Percentiles rank a stretch among this genome's conserved stretches.
phyloP scores from a whole-genome alignment of 2,797 vertebrate genomes.

The Cossypha heuglini region DNA sequence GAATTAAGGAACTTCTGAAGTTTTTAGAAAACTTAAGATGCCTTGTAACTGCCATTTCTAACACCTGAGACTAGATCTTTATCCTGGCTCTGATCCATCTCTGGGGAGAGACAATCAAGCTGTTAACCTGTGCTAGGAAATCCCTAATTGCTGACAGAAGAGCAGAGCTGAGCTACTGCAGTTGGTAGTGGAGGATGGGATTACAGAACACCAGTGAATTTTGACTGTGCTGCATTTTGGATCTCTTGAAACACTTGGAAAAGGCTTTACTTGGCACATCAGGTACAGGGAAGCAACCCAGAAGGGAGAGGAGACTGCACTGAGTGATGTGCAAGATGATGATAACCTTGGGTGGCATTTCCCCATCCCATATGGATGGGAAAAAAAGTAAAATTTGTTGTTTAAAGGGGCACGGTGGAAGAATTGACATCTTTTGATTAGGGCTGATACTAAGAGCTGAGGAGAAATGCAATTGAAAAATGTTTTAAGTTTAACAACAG shows the following conservation, averaged over 20 bases:
- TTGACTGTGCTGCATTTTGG: neutral
- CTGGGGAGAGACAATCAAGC: neutral
- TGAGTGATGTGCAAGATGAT: neutral
- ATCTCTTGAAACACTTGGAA: neutral
- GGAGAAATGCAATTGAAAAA: neutral
- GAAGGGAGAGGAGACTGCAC: neutral
- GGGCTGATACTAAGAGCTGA: neutral
- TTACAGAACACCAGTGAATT: neutral
- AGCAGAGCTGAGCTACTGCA: neutral
- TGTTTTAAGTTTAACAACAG: neutral
- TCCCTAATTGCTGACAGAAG: neutral
- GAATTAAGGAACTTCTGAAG: neutral
- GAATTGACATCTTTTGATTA: neutral
- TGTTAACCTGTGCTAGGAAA: neutral
- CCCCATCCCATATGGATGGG: neutral
- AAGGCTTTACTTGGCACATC: neutral
- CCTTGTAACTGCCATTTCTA: neutral
- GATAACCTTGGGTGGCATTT: neutral
- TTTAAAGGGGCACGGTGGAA: neutral
- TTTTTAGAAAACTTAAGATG: neutral
- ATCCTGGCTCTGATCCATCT: neutral
- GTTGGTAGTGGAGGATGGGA: neutral
- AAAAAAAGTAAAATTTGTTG: neutral
- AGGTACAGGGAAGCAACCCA: neutral
- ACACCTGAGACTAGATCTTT: neutral